phyloP scores from a whole-genome alignment of 2,888 invertebrate genomes.

The Chloromyia formosa region DNA sequence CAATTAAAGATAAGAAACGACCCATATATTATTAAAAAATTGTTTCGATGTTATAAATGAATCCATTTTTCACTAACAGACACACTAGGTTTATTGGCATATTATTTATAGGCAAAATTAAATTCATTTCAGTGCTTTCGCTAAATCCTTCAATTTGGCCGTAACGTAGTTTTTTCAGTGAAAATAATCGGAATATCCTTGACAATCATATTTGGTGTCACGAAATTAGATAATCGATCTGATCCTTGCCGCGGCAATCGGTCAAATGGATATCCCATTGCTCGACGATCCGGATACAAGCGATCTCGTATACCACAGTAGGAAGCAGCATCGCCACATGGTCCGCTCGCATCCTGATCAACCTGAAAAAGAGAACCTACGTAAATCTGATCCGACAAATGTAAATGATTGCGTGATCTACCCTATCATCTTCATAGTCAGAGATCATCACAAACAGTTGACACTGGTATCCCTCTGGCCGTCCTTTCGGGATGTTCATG shows the following conservation, averaged over 20 bases:
- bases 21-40: too few species aligned
- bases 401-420: too few species aligned
- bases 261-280: conserved; percentile 92
- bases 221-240: conserved; percentile 71
- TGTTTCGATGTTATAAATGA: too few species aligned
- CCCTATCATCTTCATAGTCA: conserved; percentile 74
- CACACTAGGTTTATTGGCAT: too few species aligned
- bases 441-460: conserved; percentile 82
- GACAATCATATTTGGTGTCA: conserved; percentile 78
- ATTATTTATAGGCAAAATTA: too few species aligned
- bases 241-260: conserved; percentile 70
- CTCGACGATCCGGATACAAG: conserved; percentile 79
- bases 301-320: conserved; percentile 82
- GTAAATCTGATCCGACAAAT: too few species aligned
- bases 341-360: conserved; percentile 61
- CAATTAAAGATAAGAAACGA: too few species aligned
- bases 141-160: conserved; percentile 46
- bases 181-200: conserved; percentile 70
- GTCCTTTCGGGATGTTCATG: conserved; percentile 79
- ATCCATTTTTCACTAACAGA: too few species aligned
- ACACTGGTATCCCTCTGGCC: conserved; percentile 70
- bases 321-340: conserved; percentile 78
- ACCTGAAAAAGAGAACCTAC: conserved; percentile 54
- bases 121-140: too few species aligned
- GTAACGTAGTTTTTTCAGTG: conserved; percentile 66